Conservation (phyloP, 2,797 vertebrate species). For the Galagoides demidoff region DNA sequence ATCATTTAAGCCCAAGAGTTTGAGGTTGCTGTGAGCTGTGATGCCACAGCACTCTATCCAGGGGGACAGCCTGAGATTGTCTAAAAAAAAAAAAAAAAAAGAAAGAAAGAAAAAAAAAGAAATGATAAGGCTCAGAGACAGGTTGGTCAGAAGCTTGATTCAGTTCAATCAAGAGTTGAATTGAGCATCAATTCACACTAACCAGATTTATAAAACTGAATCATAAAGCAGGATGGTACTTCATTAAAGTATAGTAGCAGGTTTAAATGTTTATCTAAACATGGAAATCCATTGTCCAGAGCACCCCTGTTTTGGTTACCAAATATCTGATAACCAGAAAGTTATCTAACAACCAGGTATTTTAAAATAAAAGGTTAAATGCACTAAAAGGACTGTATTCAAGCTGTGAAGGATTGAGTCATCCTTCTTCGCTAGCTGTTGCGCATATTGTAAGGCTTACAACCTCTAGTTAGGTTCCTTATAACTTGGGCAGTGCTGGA, state of each 20-base stretch:
- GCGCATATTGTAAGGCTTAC: background rate
- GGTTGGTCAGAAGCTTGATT: background rate
- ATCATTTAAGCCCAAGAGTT: too few species aligned
- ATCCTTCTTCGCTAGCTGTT: background rate
- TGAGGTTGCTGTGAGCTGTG: too few species aligned
- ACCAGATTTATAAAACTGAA: conserved; percentile 35
- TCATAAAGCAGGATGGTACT: conserved; percentile 21
- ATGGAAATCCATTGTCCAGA: conserved; percentile 35
- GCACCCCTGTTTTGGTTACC: background rate
- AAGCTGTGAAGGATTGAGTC: conserved; percentile 27
- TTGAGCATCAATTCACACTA: conserved; percentile 12
- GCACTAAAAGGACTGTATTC: background rate
- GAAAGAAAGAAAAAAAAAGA: background rate
- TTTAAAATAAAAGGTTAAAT: conserved; percentile 17
- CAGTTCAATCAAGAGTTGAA: background rate
- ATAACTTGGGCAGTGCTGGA: conserved; percentile 31
- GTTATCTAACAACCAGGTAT: conserved; percentile 5
- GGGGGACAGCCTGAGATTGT: too few species aligned
- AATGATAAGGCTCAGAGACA: conserved; percentile 15
- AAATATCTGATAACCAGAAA: conserved; percentile 47
- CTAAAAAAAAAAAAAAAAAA: too few species aligned
- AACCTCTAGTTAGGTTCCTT: background rate
- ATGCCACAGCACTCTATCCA: too few species aligned
- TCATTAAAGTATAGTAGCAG: conserved; percentile 9
- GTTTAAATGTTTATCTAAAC: conserved; percentile 29